Evolutionary conservation across 2,797 vertebrate genomes (phyloP).

Genomic region (Dryobates pubescens): DNA sequence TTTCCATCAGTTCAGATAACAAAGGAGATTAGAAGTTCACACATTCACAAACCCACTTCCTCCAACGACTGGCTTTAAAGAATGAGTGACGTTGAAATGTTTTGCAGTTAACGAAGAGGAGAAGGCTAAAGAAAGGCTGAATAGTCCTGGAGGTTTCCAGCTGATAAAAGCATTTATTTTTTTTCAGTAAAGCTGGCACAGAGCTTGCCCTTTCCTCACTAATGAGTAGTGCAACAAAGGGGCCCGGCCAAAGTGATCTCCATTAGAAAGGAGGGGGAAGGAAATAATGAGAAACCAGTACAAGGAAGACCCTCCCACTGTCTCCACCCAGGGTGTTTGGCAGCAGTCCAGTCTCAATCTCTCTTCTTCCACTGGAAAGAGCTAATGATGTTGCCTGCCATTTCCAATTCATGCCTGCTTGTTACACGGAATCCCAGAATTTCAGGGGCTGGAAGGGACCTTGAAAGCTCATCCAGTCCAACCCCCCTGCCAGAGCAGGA

Average conservation of each 20-base stretch:
- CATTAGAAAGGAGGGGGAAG: background rate
- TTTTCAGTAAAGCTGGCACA: background rate
- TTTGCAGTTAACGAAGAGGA: background rate
- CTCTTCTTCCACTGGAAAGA: background rate
- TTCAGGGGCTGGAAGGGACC: too few species aligned
- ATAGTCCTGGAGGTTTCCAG: slow-evolving; percentile 3
- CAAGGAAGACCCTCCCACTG: background rate
- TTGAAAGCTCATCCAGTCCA: too few species aligned
- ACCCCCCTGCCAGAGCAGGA: too few species aligned
- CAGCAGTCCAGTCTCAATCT: background rate
- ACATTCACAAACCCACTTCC: background rate
- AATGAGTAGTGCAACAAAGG: background rate
- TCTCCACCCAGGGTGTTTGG: background rate
- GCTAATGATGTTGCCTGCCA: background rate
- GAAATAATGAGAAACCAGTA: background rate
- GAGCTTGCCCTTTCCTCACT: background rate
- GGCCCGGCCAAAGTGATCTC: background rate
- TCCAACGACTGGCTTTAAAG: background rate
- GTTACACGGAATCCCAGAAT: too few species aligned
- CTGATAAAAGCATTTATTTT: background rate
- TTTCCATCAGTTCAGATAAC: background rate
- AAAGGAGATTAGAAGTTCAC: background rate
- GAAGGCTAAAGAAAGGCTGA: background rate
- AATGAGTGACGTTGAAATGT: background rate
- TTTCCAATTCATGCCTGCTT: background rate